These are phyloP conservation scores for Aphelinus certus DNA, from an alignment of 1,140 invertebrate species.

Conservation along the genomic window DNA sequence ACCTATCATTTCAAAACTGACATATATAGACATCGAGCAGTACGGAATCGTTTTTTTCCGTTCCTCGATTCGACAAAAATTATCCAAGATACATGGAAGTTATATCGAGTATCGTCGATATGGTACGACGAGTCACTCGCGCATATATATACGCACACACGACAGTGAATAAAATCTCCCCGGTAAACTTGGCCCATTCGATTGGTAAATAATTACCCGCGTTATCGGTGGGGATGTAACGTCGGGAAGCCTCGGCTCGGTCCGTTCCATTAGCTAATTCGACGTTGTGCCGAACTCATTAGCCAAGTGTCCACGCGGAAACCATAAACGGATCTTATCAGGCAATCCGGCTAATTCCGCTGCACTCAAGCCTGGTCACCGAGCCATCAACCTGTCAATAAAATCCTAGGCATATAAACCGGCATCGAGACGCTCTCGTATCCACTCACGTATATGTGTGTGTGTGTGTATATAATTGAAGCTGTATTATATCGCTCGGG, in stretches of 20 bases:
- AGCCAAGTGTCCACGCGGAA: background rate
- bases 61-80: no score
- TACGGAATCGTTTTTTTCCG: no score
- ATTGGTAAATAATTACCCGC: no score
- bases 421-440: background rate
- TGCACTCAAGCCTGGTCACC: background rate
- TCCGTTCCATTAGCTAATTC: slow-evolving; percentile 8
- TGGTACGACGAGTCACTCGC: no score
- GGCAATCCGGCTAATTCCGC: background rate
- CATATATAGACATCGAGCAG: no score
- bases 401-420: slow-evolving; percentile 6
- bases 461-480: slow-evolving; percentile 10
- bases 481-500: background rate
- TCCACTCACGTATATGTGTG: background rate
- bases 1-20: no score
- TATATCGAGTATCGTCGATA: no score
- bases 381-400: slow-evolving; percentile 14
- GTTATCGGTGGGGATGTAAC: no score
- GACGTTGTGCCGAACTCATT: background rate
- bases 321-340: slow-evolving; percentile 22
- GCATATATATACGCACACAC: no score
- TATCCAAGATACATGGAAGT: no score
- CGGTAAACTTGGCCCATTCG: no score
- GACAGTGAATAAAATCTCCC: no score
- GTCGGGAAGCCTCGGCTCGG: background rate